Conservation (phyloP, 2,888 invertebrate species). For the Macrosiphum euphorbiae region DNA sequence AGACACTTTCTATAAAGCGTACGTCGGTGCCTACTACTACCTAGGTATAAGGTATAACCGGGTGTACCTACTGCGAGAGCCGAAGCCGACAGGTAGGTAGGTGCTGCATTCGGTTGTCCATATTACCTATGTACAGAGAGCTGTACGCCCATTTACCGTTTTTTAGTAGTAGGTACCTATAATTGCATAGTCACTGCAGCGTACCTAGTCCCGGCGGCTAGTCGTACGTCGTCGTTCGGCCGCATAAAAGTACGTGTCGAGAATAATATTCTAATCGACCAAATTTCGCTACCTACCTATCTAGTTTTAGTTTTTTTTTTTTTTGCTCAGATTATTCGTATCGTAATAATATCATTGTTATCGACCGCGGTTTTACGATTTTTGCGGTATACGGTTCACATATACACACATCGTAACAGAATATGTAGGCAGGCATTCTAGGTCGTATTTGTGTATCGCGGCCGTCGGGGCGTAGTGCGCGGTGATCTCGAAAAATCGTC, state of each 20-base stretch:
- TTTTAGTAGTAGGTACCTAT: not conserved
- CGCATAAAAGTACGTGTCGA: not conserved
- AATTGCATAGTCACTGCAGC: not conserved
- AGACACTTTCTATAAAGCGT: not conserved
- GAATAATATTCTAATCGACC: not conserved
- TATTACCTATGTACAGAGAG: not conserved
- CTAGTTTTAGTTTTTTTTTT: not conserved
- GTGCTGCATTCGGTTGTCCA: not conserved
- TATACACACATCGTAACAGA: not conserved
- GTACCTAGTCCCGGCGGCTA: not conserved
- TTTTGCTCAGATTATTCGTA: not conserved
- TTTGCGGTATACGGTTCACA: not conserved
- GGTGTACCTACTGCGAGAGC: not conserved
- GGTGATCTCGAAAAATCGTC: not conserved
- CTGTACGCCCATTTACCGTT: constrained; percentile 3
- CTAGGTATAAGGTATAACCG: not conserved
- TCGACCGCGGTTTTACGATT: not conserved
- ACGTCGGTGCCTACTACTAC: not conserved
- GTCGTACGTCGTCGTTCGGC: not conserved
- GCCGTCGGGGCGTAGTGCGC: not conserved
- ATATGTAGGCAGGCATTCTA: not conserved
- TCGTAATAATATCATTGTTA: not conserved
- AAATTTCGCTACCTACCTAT: not conserved
- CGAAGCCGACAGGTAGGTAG: not conserved
- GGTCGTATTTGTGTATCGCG: not conserved